Evolutionary conservation across 2,797 vertebrate genomes (phyloP), one percentile per base, ranked within the genome.

Genomic region (Diplodus puntazzo): DNA sequence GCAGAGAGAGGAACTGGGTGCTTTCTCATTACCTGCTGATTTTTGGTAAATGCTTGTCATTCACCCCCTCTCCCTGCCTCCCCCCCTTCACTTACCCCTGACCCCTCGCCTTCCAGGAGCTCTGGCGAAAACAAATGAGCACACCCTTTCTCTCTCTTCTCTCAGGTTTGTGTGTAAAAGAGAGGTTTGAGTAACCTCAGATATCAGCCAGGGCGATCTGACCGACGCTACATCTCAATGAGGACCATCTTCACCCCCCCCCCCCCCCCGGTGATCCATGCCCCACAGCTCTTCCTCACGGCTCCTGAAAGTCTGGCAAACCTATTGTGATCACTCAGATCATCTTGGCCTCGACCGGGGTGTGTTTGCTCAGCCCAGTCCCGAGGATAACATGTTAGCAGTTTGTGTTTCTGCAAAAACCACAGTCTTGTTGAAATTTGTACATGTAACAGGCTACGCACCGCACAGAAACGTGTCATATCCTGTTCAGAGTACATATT

Each of bases 91-190:
- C 68, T 89, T 87, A 76, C 80, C 85, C 54, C 49, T 81, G 78
- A 90, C 84, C 88, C 55, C 39, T 75, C 16, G 9, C 75, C 71
- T 73, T 78, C 53, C 48, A 73, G 80, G 62, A 82, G 76, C 77
- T 68, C 65, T 13, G 52, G 73, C 69, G 68, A 82, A 91, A 93
- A 91, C 73, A 92, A 82, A 89, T 87, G 88, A 90, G 75, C 81
- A 89, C 84, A 88, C 52, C 23, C 23, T 9, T 11, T 72, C 27
- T 27, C 66, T 53, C 8, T 39, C 49, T 27, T 66, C 3, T 57
- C 54, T 62, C 49, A 73, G 68, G 58, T 76, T 83, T 48, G 17
- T 81, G 66, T 83, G 43, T 65, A 52, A 53, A 53, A 69, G 43
- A 74, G 7, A 64, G 53, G 11, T 74, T 79, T 59, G 49, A 27